phyloP scores from a whole-genome alignment of 2,888 invertebrate species.

The Agrenia bidenticulata region DNA sequence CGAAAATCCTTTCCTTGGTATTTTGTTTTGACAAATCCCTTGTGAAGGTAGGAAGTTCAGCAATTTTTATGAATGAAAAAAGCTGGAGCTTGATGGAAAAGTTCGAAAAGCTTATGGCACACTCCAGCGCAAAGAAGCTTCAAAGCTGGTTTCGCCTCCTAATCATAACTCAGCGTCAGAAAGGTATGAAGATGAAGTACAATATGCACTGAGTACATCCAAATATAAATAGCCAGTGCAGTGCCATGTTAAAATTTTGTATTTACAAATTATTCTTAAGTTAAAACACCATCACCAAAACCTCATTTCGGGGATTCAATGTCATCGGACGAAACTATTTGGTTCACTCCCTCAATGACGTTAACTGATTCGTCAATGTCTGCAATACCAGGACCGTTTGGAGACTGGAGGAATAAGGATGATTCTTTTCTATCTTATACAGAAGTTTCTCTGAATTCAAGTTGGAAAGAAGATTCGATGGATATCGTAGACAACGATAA shows the following conservation, averaged over 20 bases:
- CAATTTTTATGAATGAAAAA: slow-evolving; percentile 42
- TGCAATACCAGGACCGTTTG: slow-evolving; percentile 13
- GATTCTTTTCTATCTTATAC: not conserved
- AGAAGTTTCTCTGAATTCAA: too few species aligned
- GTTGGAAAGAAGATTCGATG: too few species aligned
- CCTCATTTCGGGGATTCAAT: not conserved
- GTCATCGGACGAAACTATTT: not conserved
- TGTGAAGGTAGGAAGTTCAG: not conserved
- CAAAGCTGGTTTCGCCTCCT: slow-evolving; percentile 26
- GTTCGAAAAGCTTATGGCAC: slow-evolving; percentile 19
- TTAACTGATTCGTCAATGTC: too few species aligned
- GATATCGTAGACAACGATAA: too few species aligned
- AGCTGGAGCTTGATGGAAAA: slow-evolving; percentile 36
- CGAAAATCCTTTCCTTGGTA: not conserved
- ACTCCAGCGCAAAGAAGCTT: slow-evolving; percentile 23
- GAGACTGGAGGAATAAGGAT: slow-evolving; percentile 8
- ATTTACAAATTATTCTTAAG: too few species aligned
- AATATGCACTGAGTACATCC: too few species aligned
- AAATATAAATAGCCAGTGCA: too few species aligned
- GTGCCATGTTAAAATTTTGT: too few species aligned
- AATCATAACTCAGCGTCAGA: too few species aligned
- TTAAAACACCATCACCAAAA: slow-evolving; percentile 11
- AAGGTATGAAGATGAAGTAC: too few species aligned
- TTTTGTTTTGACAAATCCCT: slow-evolving; percentile 9
- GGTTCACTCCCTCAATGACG: not conserved